phyloP scores from a whole-genome alignment of 2,888 invertebrate species.

The Syrphus vitripennis region DNA sequence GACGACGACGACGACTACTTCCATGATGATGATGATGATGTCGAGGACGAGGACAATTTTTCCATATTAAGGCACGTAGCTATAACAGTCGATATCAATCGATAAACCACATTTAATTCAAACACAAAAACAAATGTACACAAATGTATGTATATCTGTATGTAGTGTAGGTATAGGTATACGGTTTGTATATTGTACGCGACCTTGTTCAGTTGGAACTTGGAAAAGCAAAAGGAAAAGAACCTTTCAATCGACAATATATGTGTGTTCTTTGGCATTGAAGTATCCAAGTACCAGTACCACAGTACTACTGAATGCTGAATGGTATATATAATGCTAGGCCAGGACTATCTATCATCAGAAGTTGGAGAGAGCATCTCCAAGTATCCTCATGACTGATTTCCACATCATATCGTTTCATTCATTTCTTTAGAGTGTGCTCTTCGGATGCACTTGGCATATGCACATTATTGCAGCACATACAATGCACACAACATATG shows the following conservation, averaged over 20 bases:
- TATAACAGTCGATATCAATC: constrained; percentile 46
- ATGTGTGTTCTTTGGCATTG: constrained; percentile 47
- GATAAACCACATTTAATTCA: constrained; percentile 63
- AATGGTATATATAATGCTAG: not conserved
- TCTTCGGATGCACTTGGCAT: constrained; percentile 43
- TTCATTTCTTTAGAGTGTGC: constrained; percentile 56
- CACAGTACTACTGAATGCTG: constrained; percentile 9
- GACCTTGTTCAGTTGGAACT: constrained; percentile 56
- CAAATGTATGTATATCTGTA: not conserved
- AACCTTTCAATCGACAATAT: constrained; percentile 33
- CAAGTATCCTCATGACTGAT: constrained; percentile 54
- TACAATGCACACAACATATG: not conserved
- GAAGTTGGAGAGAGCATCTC: constrained; percentile 47
- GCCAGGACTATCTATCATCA: constrained; percentile 28
- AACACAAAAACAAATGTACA: constrained; percentile 34
- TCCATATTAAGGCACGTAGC: constrained; percentile 63
- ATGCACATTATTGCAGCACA: constrained; percentile 35
- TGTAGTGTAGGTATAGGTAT: not conserved
- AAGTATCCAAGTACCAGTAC: constrained; percentile 34
- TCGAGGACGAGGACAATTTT: constrained; percentile 59
- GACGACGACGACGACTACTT: constrained; percentile 3
- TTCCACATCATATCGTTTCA: constrained; percentile 54
- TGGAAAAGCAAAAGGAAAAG: not conserved
- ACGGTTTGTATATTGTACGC: constrained; percentile 25
- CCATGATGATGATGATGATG: constrained; percentile 24